These are phyloP conservation scores for Prunella himalayana DNA, from an alignment of 2,113 vertebrate species.

Conservation along the genomic window DNA sequence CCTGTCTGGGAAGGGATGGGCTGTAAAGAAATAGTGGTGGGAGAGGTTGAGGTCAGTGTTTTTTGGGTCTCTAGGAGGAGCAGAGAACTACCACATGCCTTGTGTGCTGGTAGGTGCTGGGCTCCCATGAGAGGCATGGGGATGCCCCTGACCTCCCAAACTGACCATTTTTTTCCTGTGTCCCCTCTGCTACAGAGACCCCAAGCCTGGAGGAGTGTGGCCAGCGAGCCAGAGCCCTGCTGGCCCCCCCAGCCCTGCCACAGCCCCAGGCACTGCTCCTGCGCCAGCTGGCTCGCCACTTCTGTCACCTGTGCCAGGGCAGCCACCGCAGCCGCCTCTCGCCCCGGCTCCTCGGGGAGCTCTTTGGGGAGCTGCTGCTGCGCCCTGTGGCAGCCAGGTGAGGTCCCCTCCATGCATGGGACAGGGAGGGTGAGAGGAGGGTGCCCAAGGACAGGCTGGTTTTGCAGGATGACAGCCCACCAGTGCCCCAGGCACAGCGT, in stretches of 20 bases:
- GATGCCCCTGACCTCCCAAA: fast-evolving
- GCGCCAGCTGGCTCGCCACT: constrained; percentile 69
- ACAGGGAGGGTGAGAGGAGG: fast-evolving
- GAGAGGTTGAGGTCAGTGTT: neutral
- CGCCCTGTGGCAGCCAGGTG: constrained; percentile 67
- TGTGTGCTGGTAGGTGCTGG: neutral
- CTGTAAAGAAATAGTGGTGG: neutral
- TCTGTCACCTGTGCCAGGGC: constrained; percentile 67
- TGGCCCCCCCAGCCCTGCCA: constrained; percentile 75
- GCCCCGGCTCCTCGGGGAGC: constrained; percentile 67
- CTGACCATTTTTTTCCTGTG: neutral
- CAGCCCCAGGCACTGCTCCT: constrained; percentile 76
- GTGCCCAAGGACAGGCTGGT: fast-evolving
- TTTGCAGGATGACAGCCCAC: neutral
- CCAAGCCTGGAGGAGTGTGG: constrained; percentile 75
- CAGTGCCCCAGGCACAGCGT: fast-evolving
- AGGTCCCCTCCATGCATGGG: fast-evolving
- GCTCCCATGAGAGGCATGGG: neutral
- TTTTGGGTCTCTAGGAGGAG: too few species aligned
- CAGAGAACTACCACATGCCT: neutral
- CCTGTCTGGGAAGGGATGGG: neutral
- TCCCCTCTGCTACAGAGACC: constrained; percentile 59
- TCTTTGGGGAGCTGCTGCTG: constrained; percentile 74
- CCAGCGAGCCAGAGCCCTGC: constrained; percentile 73
- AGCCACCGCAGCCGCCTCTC: constrained; percentile 38